Evolutionary conservation across 2,113 vertebrate species (phyloP).

Genomic region (Tachycineta bicolor): DNA sequence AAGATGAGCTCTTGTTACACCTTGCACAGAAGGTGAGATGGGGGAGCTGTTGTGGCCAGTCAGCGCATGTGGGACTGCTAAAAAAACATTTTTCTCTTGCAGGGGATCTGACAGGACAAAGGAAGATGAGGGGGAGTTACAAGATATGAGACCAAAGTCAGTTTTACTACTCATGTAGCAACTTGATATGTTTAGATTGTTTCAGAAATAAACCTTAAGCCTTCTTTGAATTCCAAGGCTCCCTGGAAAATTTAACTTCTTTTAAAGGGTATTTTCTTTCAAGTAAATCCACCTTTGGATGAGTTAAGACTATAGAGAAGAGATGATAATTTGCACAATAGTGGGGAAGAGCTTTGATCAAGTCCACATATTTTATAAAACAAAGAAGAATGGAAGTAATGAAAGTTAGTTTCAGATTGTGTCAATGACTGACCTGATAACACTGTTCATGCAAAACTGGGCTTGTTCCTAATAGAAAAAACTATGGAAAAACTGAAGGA

Average conservation of each 20-base stretch:
- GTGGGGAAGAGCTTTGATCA: neutral
- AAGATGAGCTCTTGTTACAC: neutral
- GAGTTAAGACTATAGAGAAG: neutral
- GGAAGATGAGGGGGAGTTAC: neutral
- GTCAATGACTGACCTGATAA: neutral
- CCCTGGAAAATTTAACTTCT: neutral
- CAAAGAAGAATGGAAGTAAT: neutral
- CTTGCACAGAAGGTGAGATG: neutral
- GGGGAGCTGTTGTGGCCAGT: neutral
- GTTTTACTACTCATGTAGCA: neutral
- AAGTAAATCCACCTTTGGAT: neutral
- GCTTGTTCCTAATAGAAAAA: neutral
- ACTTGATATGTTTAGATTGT: neutral
- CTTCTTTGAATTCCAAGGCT: neutral
- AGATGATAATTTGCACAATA: neutral
- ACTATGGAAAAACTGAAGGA: neutral
- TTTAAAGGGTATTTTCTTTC: neutral
- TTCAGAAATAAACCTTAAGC: constrained; percentile 16
- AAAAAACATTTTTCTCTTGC: neutral
- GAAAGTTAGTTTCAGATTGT: neutral
- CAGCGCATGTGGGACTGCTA: neutral
- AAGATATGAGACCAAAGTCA: neutral
- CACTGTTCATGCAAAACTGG: neutral
- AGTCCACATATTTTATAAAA: neutral
- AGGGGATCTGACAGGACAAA: neutral